Evolutionary conservation across 2,888 invertebrate genomes (phyloP).

Genomic region (Drosophila phalerata): DNA sequence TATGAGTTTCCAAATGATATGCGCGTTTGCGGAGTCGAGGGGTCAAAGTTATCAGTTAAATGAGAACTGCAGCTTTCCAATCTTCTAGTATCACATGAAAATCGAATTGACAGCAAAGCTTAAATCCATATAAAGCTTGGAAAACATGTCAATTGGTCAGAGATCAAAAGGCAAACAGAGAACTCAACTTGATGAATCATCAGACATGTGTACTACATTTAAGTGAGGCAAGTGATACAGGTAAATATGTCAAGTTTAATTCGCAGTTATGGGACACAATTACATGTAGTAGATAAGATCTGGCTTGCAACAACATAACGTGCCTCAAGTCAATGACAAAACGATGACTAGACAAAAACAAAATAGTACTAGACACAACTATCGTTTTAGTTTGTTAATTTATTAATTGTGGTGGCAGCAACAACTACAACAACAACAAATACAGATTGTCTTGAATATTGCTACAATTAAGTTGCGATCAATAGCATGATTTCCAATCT

Average conservation of each 20-base stretch:
- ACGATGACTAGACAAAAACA: conserved; percentile 22
- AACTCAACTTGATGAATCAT: conserved; percentile 22
- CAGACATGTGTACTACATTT: too few species aligned
- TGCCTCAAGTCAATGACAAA: conserved; percentile 25
- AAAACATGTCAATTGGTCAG: conserved; percentile 18
- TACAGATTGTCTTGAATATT: background rate
- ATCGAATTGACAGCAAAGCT: conserved; percentile 2
- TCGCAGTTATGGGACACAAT: conserved; percentile 17
- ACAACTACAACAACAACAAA: conserved; percentile 8
- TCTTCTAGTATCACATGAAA: conserved; percentile 10
- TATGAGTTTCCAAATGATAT: background rate
- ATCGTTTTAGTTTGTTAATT: conserved; percentile 13
- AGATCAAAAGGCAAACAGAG: conserved; percentile 17
- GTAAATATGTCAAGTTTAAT: conserved; percentile 15
- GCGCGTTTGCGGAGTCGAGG: background rate
- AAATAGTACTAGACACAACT: background rate
- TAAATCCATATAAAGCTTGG: background rate
- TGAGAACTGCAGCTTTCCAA: conserved; percentile 2
- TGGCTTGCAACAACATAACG: conserved; percentile 22
- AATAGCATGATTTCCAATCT: background rate
- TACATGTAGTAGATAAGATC: conserved; percentile 20
- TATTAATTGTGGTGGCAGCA: conserved; percentile 9
- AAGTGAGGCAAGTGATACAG: conserved; percentile 12
- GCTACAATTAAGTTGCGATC: background rate
- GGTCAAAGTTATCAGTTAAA: conserved; percentile 7